Percentiles rank a stretch among this genome's conserved stretches.
These are phyloP conservation scores for Aurelia aurita complex sp. Pacific DNA, from an alignment of 30 jellyfish, hydroid and myxozoan species.

Conservation along the genomic window DNA sequence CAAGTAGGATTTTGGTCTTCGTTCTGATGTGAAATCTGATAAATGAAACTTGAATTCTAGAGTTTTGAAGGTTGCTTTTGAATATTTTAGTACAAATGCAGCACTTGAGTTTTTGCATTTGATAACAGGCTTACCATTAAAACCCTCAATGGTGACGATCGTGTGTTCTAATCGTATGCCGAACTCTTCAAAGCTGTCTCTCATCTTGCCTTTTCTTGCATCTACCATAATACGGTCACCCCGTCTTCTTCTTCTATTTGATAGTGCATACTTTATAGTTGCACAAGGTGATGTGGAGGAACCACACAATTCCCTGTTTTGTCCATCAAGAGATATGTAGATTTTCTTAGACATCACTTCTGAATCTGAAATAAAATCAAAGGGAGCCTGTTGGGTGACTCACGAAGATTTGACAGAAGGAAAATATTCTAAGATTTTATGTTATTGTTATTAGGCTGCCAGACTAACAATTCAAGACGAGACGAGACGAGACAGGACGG, in stretches of 20 bases:
- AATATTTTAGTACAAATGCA: not conserved
- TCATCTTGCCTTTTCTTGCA: not conserved
- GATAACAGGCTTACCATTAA: not conserved
- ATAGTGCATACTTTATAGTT: not conserved
- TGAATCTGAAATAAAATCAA: not conserved
- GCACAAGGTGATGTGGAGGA: not conserved
- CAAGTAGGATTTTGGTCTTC: not conserved
- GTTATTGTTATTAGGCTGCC: too few relatives aligned
- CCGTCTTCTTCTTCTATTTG: not conserved
- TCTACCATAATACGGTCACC: not conserved
- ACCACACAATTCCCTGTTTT: not conserved
- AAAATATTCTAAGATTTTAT: too few relatives aligned
- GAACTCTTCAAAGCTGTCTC: not conserved
- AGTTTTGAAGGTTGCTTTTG: not conserved
- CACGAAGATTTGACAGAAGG: too few relatives aligned
- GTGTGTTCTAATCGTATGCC: not conserved
- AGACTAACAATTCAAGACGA: too few relatives aligned
- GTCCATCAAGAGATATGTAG: not conserved
- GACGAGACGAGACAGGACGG: too few relatives aligned
- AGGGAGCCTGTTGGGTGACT: too few relatives aligned
- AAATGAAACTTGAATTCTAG: not conserved
- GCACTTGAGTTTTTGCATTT: not conserved
- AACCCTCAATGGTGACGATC: not conserved
- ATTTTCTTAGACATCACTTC: not conserved
- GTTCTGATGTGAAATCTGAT: too few relatives aligned